Percentiles rank a stretch among this genome's conserved stretches.
phyloP scores from a whole-genome alignment of 2,797 vertebrate genomes.

The Synaphobranchus kaupii region DNA sequence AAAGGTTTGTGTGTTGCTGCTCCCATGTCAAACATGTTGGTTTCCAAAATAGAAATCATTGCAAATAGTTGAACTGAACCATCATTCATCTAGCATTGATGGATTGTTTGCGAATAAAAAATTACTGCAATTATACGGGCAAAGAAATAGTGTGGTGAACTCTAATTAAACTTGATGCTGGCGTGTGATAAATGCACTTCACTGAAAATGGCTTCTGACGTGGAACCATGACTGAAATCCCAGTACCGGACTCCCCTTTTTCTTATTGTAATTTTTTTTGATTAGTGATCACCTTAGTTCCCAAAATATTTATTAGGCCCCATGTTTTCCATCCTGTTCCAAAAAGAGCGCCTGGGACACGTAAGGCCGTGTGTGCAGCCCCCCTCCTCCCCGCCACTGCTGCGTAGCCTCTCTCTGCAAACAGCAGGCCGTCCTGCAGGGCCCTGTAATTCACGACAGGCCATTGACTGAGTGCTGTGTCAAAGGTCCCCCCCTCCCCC shows the following conservation, averaged over 20 bases:
- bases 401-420: slow-evolving; percentile 61
- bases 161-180: slow-evolving; percentile 7
- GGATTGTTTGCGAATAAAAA: not conserved
- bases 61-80: not conserved
- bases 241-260: not conserved
- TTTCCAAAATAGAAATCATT: not conserved
- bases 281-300: not conserved
- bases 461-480: slow-evolving; percentile 69
- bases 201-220: not conserved
- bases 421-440: slow-evolving; percentile 54
- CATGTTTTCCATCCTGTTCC: not conserved
- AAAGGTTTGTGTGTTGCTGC: not conserved
- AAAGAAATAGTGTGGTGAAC: not conserved
- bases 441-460: slow-evolving; percentile 65
- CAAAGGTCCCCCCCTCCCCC: slow-evolving; percentile 65
- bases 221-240: not conserved
- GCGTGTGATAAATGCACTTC: not conserved
- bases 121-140: slow-evolving; percentile 1
- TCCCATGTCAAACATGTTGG: not conserved
- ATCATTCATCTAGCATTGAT: slow-evolving; percentile 4
- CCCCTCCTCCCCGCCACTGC: slow-evolving; percentile 1
- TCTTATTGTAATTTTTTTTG: not conserved
- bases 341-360: not conserved
- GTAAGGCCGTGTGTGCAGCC: not conserved
- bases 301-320: not conserved